phyloP scores from a whole-genome alignment of 2,797 vertebrate species.

The Myotis pilosus region DNA sequence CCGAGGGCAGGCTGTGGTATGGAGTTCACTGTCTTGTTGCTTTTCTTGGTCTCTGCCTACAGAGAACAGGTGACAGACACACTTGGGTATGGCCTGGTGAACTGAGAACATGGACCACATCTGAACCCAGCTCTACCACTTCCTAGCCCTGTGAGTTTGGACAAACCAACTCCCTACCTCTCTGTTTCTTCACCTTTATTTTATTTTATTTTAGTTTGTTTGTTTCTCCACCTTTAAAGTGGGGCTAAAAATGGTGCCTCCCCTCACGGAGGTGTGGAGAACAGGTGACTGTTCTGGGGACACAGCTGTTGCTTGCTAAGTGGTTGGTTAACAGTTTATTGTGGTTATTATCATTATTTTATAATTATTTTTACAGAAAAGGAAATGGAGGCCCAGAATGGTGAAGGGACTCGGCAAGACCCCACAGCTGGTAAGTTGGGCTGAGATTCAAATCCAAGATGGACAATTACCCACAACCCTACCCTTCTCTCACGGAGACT shows the following conservation, averaged over 20 bases:
- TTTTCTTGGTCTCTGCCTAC: conserved; percentile 53
- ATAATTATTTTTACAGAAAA: not conserved
- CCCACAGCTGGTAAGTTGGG: not conserved
- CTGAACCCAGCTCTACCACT: too few relatives aligned
- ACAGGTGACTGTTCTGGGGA: not conserved
- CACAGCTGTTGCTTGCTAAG: not conserved
- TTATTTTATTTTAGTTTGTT: too few relatives aligned
- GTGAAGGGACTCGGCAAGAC: not conserved
- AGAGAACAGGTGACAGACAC: not conserved
- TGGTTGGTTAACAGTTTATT: not conserved
- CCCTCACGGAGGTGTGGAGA: not conserved
- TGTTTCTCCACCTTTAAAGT: not conserved
- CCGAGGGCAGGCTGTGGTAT: not conserved
- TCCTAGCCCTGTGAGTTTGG: not conserved
- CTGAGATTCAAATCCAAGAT: not conserved
- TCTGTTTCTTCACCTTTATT: not conserved
- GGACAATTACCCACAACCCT: not conserved
- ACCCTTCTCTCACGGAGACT: not conserved
- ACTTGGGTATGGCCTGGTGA: not conserved
- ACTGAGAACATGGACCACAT: not conserved
- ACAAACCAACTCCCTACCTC: not conserved
- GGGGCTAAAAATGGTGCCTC: not conserved
- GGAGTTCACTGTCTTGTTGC: conserved; percentile 50
- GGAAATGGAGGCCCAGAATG: not conserved
- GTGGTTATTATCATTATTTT: not conserved